Evolutionary conservation across 2,797 vertebrate genomes (phyloP).

Genomic region (Myoxocephalus aenaeus): DNA sequence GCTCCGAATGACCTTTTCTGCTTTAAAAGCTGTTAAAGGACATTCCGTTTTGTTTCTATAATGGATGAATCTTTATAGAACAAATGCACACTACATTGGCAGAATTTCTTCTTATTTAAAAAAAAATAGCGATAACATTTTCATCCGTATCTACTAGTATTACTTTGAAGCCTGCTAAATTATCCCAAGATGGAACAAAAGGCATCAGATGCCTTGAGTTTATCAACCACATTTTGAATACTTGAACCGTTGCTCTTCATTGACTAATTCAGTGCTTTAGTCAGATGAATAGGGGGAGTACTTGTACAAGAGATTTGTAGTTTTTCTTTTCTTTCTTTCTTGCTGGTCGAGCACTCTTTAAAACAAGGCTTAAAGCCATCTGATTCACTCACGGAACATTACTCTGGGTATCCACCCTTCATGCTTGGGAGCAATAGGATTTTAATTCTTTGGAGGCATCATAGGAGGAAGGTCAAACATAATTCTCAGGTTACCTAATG

Average conservation of each 20-base stretch:
- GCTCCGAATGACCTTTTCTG: conserved; percentile 25
- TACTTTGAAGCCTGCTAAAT: conserved; percentile 19
- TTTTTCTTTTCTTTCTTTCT: background rate
- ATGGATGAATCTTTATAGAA: conserved; percentile 20
- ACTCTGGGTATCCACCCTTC: conserved; percentile 34
- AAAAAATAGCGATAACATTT: conserved; percentile 4
- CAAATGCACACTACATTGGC: conserved; percentile 10
- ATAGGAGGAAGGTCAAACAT: conserved; percentile 48
- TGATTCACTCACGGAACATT: conserved; percentile 47
- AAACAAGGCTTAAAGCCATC: conserved; percentile 46
- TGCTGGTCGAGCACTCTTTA: conserved; percentile 41
- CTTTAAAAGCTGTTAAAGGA: conserved; percentile 38
- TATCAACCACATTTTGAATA: conserved; percentile 21
- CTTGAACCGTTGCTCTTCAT: conserved; percentile 31
- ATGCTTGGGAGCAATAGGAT: conserved; percentile 42
- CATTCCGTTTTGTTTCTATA: conserved; percentile 22
- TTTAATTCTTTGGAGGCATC: conserved; percentile 50
- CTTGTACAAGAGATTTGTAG: conserved; percentile 18
- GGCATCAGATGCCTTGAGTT: conserved; percentile 7
- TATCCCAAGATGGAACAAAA: conserved; percentile 35
- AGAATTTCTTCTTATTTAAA: background rate
- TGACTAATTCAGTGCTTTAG: conserved; percentile 26
- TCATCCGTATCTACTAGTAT: background rate
- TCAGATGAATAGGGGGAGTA: conserved; percentile 17
- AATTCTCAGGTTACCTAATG: conserved; percentile 37